phyloP scores from a whole-genome alignment of 2,888 invertebrate genomes.

The Nephrotoma guestfalica region DNA sequence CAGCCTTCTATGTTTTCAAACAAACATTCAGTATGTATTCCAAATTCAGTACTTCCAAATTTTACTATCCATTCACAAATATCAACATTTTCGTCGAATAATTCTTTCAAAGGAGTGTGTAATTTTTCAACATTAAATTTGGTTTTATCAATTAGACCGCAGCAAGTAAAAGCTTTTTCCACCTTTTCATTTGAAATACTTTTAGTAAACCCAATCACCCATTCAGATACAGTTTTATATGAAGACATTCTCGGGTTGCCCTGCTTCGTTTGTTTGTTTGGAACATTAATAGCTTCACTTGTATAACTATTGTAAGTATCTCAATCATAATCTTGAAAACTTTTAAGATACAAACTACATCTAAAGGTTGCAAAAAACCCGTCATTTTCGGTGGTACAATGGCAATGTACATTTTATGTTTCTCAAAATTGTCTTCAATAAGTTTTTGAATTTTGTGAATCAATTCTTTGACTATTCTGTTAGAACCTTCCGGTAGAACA shows the following conservation, averaged over 20 bases:
- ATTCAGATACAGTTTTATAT: neutral
- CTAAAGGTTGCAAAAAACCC: neutral
- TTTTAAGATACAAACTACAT: neutral
- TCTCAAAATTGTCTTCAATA: too few relatives aligned
- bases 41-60: neutral
- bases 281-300: neutral
- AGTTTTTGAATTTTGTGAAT: too few relatives aligned
- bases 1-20: neutral
- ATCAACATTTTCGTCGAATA: neutral
- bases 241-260: neutral
- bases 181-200: neutral
- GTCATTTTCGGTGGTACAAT: neutral
- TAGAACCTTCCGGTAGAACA: too few relatives aligned
- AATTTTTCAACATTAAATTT: slow-evolving; percentile 2
- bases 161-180: neutral
- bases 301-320: neutral
- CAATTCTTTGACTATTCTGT: too few relatives aligned
- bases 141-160: neutral
- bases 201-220: neutral
- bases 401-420: too few relatives aligned
- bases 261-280: neutral
- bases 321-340: neutral
- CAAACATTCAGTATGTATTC: neutral
- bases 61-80: neutral
- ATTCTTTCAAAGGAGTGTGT: slow-evolving; percentile 1